Evolutionary conservation across 2,797 vertebrate genomes (phyloP).

Genomic region (Acipenser transmontanus): DNA sequence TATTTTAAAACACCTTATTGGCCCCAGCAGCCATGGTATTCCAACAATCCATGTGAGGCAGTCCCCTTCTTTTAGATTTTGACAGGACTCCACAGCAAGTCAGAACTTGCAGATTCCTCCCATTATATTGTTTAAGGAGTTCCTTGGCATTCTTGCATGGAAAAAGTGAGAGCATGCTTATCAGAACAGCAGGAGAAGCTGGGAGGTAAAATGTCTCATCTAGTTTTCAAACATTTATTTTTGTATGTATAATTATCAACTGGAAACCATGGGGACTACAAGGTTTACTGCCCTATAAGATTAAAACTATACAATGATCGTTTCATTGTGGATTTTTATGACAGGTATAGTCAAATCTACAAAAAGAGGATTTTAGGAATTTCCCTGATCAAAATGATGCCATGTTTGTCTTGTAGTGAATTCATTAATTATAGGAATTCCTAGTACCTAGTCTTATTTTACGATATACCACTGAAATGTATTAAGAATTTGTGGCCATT

Average conservation of each 20-base stretch:
- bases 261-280: background rate
- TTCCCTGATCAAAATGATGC: too few relatives aligned
- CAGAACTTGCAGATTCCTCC: background rate
- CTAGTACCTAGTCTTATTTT: background rate
- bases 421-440: too few relatives aligned
- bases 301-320: background rate
- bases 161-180: slow-evolving; percentile 39
- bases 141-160: slow-evolving; percentile 41
- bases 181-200: slow-evolving; percentile 4
- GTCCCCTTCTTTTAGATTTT: background rate
- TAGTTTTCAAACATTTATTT: slow-evolving; percentile 11
- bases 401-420: too few relatives aligned
- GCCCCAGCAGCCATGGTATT: background rate
- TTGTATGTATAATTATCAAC: background rate
- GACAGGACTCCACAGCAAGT: background rate
- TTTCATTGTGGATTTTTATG: too few relatives aligned
- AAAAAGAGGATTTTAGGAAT: too few relatives aligned
- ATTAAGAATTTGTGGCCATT: background rate
- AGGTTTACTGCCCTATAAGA: background rate
- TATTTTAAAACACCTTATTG: background rate
- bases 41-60: background rate
- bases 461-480: background rate
- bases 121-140: slow-evolving; percentile 41
- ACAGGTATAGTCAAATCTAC: too few relatives aligned
- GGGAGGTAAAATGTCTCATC: background rate